These are phyloP conservation scores for Cheilosia impressa DNA, from an alignment of 2,888 invertebrate species.

Conservation along the genomic window DNA sequence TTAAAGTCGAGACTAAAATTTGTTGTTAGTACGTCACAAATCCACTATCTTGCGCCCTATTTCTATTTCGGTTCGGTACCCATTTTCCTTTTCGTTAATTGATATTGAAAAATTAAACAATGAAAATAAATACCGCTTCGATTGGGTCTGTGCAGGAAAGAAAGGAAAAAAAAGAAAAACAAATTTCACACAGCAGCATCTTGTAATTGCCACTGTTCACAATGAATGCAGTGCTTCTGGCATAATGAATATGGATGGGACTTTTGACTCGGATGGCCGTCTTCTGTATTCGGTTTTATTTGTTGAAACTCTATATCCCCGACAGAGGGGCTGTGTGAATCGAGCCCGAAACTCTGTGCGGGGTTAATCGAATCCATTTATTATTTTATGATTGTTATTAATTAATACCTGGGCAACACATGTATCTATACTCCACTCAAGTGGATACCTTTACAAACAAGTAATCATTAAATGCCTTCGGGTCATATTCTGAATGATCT, in stretches of 20 bases:
- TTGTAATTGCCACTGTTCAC: conserved; percentile 24
- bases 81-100: neutral
- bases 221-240: conserved; percentile 23
- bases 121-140: neutral
- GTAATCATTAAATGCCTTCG: conserved; percentile 13
- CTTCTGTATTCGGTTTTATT: neutral
- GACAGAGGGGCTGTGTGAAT: neutral
- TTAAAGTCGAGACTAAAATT: too few species aligned
- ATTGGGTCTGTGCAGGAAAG: neutral
- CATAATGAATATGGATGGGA: conserved; percentile 10
- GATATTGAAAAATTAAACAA: neutral
- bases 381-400: conserved; percentile 18
- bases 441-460: neutral
- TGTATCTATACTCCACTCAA: neutral
- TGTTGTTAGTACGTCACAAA: too few species aligned
- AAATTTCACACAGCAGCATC: neutral
- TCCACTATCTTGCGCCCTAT: too few species aligned
- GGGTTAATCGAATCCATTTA: conserved; percentile 21
- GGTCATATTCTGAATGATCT: conserved; percentile 32
- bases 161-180: neutral
- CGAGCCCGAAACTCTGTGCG: conserved; percentile 1
- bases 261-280: neutral
- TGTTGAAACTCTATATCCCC: conserved; percentile 5
- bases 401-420: neutral
- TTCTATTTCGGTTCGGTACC: too few species aligned